These are phyloP conservation scores for Hestina assimilis DNA, from an alignment of 1,140 invertebrate species.

Conservation along the genomic window DNA sequence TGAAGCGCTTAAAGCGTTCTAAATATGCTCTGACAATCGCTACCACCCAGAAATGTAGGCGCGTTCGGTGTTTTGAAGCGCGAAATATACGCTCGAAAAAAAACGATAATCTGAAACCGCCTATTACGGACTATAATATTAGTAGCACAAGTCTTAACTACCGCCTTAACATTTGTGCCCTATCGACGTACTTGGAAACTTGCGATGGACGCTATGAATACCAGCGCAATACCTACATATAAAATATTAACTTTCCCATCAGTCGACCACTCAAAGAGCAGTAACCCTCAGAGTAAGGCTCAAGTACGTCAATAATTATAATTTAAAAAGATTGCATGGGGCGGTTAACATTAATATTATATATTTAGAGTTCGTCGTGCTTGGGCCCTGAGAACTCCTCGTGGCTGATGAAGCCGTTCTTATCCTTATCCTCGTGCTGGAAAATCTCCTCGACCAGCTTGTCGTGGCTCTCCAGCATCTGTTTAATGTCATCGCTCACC, in stretches of 20 bases:
- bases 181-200: neutral
- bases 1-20: too few species aligned
- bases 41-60: too few species aligned
- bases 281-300: neutral
- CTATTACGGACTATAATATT: neutral
- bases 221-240: too few species aligned
- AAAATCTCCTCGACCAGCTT: constrained; percentile 97
- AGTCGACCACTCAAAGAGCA: neutral
- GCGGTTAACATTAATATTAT: constrained; percentile 1
- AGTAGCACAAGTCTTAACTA: neutral
- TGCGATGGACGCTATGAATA: neutral
- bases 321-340: neutral
- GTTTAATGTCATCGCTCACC: constrained; percentile 87
- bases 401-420: constrained; percentile 96
- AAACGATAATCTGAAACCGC: too few species aligned
- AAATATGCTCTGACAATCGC: too few species aligned
- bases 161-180: neutral
- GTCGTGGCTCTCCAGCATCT: constrained; percentile 93
- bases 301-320: neutral
- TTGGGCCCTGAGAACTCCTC: constrained; percentile 98
- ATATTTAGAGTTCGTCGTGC: constrained; percentile 94
- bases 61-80: too few species aligned
- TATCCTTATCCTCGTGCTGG: constrained; percentile 97
- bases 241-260: too few species aligned
- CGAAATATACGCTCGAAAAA: too few species aligned